Evolutionary conservation across 2,888 invertebrate species (phyloP).

Genomic region (Biston stratarius): DNA sequence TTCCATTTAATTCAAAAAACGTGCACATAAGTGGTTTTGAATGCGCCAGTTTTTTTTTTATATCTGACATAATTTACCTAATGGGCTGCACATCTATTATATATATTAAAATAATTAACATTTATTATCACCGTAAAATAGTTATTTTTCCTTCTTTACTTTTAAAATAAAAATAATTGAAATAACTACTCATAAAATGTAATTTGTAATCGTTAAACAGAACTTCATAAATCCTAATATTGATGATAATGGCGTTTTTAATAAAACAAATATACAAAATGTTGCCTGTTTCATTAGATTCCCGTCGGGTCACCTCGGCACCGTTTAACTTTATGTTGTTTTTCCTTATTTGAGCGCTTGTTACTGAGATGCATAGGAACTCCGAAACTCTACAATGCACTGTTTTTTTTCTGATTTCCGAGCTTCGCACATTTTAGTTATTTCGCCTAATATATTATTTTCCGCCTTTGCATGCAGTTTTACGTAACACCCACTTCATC

Average conservation of each 20-base stretch:
- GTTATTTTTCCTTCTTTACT: slow-evolving; percentile 77
- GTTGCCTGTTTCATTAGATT: slow-evolving; percentile 77
- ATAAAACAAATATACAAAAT: slow-evolving; percentile 84
- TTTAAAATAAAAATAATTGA: slow-evolving; percentile 78
- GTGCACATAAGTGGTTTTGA: slow-evolving; percentile 35
- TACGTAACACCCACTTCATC: slow-evolving; percentile 73
- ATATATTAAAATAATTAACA: slow-evolving; percentile 58
- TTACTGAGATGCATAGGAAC: slow-evolving; percentile 32
- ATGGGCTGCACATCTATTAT: slow-evolving; percentile 65
- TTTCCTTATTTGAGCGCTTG: slow-evolving; percentile 38
- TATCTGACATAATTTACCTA: slow-evolving; percentile 37
- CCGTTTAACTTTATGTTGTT: slow-evolving; percentile 43
- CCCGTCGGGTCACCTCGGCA: slow-evolving; percentile 41
- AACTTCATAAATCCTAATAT: slow-evolving; percentile 87
- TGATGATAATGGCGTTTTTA: slow-evolving; percentile 87
- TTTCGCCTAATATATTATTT: slow-evolving; percentile 55
- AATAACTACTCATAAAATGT: slow-evolving; percentile 82
- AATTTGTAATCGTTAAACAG: slow-evolving; percentile 85
- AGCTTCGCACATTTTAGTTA: slow-evolving; percentile 63
- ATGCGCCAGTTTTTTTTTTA: slow-evolving; percentile 17
- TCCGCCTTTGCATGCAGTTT: slow-evolving; percentile 75
- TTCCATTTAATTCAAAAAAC: slow-evolving; percentile 60
- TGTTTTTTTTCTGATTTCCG: slow-evolving; percentile 54
- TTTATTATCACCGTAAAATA: slow-evolving; percentile 62
- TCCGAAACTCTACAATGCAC: slow-evolving; percentile 43